phyloP scores from a whole-genome alignment of 2,113 vertebrate species.

The Lanius ludovicianus region DNA sequence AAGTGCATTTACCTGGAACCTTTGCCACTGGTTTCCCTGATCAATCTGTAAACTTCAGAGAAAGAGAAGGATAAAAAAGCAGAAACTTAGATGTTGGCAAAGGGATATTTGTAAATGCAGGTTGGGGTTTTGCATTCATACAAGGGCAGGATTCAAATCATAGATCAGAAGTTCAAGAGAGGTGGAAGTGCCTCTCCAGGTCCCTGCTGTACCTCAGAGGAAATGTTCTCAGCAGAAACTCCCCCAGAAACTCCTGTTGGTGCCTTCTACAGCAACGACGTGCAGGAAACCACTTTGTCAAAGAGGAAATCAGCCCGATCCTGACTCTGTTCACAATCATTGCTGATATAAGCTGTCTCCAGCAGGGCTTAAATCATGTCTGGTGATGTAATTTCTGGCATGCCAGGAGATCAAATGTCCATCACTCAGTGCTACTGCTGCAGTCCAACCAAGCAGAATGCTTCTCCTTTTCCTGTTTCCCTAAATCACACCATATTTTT shows the following conservation, averaged over 20 bases:
- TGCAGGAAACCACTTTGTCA: constrained; percentile 17
- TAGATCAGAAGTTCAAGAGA: not conserved
- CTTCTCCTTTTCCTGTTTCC: constrained; percentile 14
- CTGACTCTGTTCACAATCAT: not conserved
- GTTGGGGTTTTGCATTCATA: not conserved
- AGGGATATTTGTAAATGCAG: not conserved
- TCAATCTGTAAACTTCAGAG: not conserved
- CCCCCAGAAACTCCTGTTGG: not conserved
- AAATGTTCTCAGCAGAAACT: constrained; percentile 16
- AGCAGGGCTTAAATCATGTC: not conserved
- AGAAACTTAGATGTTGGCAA: not conserved
- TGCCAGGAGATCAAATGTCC: constrained; percentile 1
- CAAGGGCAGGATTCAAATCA: not conserved
- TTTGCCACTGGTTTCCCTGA: not conserved
- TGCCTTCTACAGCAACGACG: not conserved
- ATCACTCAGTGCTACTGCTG: not conserved
- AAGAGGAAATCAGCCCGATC: not conserved
- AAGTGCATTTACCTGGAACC: not conserved
- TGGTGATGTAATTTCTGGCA: not conserved
- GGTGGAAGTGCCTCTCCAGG: not conserved
- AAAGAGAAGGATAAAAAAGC: not conserved
- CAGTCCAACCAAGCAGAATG: not conserved
- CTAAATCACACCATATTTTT: not conserved
- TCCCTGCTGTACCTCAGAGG: not conserved
- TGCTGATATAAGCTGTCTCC: constrained; percentile 3